Conservation (phyloP, 2,888 invertebrate genomes). For the Diloba caeruleocephala region DNA sequence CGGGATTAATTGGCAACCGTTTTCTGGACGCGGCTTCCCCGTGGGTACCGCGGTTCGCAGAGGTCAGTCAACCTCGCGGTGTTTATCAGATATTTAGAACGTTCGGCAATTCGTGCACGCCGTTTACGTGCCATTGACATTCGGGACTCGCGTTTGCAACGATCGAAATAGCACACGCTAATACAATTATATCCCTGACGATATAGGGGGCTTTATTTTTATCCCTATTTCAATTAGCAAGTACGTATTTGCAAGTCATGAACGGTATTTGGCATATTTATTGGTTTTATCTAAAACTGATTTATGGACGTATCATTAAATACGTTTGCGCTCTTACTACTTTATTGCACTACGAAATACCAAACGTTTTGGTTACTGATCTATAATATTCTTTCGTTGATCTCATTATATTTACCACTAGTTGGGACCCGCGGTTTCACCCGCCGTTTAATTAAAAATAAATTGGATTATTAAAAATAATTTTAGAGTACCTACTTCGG, state of each 20-base stretch:
- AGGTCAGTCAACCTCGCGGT: conserved; percentile 75
- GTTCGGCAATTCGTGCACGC: conserved; percentile 60
- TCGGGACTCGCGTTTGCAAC: conserved; percentile 65
- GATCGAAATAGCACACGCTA: conserved; percentile 71
- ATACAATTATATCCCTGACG: conserved; percentile 57
- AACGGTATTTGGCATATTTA: conserved; percentile 11
- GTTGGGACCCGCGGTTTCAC: too few species aligned
- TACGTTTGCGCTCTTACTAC: conserved; percentile 27
- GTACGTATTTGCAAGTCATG: conserved; percentile 31
- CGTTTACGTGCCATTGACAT: conserved; percentile 84
- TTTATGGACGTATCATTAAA: conserved; percentile 17
- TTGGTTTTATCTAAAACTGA: conserved; percentile 11
- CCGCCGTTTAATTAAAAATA: too few species aligned
- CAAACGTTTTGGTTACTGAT: conserved; percentile 27
- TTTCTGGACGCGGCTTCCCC: conserved; percentile 57
- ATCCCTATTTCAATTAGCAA: conserved; percentile 47
- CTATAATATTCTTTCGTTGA: conserved; percentile 35
- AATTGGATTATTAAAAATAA: too few species aligned
- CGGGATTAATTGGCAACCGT: conserved; percentile 63
- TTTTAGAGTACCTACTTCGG: too few species aligned
- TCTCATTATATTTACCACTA: conserved; percentile 33
- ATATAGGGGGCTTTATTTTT: conserved; percentile 57
- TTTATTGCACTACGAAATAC: conserved; percentile 34
- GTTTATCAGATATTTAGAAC: conserved; percentile 65
- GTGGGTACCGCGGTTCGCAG: conserved; percentile 49